Conservation (phyloP, 2,113 vertebrate species). For the Oreocharis arfaki region DNA sequence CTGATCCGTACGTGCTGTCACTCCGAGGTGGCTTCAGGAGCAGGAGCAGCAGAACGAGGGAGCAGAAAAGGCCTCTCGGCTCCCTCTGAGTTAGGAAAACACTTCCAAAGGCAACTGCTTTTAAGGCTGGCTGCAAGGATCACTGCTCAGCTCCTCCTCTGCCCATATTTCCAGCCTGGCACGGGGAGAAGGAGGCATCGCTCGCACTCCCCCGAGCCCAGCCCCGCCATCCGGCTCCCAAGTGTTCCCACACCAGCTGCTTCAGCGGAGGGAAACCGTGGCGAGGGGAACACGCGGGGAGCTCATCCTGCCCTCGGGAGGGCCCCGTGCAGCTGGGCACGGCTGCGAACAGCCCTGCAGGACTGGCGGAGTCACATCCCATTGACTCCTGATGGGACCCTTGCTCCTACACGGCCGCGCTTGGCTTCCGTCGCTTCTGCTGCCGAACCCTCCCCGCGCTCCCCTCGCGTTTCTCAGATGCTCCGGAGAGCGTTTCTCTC, state of each 20-base stretch:
- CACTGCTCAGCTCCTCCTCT: not conserved
- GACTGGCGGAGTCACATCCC: not conserved
- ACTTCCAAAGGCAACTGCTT: not conserved
- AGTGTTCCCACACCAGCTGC: not conserved
- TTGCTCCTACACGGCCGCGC: not conserved
- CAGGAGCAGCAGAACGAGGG: not conserved
- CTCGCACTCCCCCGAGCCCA: not conserved
- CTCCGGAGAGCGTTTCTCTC: not conserved
- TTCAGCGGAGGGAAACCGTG: not conserved
- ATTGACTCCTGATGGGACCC: constrained; percentile 1
- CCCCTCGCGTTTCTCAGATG: not conserved
- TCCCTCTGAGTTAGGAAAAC: not conserved
- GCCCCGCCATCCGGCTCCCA: not conserved
- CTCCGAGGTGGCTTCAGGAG: rapidly evolving
- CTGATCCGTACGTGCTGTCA: not conserved
- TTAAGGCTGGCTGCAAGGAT: not conserved
- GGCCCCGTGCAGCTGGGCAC: not conserved
- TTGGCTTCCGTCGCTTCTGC: not conserved
- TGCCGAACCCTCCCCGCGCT: not conserved
- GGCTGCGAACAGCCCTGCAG: not conserved
- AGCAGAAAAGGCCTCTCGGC: not conserved
- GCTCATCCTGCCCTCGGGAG: not conserved
- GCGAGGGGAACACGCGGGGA: not conserved
- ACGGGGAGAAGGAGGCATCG: not conserved
- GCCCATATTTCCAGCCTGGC: not conserved